Base-by-base conservation (phyloP, 37 sponge, comb jelly and placozoan species). In the Halisarca cf. caerulea region DNA sequence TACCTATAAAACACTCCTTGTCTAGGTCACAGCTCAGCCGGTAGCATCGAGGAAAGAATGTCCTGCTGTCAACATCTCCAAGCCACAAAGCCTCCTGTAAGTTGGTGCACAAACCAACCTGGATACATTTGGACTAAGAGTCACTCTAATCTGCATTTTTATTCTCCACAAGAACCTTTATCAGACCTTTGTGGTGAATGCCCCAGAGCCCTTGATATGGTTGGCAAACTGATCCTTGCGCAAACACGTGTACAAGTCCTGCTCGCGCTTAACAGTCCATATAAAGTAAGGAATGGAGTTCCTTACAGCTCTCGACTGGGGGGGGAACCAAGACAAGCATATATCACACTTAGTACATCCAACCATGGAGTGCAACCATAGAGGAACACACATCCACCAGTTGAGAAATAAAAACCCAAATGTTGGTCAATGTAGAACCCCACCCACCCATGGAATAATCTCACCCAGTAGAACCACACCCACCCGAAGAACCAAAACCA, bases 41-140 rank as follows among this genome's bases (percentile, higher is more conserved):
- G 69, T 92, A 98, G 68, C 99, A 98, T 54, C 99, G 80, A 33
- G 99, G 99, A 81, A 94, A 98, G 87, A 98, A 96, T 20, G 84
- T 85, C 24, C 86, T 59, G 17, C 90, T 81, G 66, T 98, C 83
- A 34, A 80, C 79, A 73, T 91, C 91, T 32, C 90, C 88, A 75
- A 80, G 91, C 96, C 96, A 98, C 5, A 39, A 47, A 55, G 94
- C 55, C 38, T 92, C 88, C 36, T 85, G 88, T 18, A 98, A 73
- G 64, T 91, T 86, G 35, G 84, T 70, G 62, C 93, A 95, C 58
- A 97, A 61, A 7, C 95, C 98, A 68, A 94, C 92, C 95, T 97
- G 32, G 21, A 57, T 58, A 38, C 23, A 47, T 47, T 7, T 7
- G n/a, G 64, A 62, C 64, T 20, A 15, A 30, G 6, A 28, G 3